Evolutionary conservation across 2,888 invertebrate genomes (phyloP).

Genomic region (Nemurella pictetii): DNA sequence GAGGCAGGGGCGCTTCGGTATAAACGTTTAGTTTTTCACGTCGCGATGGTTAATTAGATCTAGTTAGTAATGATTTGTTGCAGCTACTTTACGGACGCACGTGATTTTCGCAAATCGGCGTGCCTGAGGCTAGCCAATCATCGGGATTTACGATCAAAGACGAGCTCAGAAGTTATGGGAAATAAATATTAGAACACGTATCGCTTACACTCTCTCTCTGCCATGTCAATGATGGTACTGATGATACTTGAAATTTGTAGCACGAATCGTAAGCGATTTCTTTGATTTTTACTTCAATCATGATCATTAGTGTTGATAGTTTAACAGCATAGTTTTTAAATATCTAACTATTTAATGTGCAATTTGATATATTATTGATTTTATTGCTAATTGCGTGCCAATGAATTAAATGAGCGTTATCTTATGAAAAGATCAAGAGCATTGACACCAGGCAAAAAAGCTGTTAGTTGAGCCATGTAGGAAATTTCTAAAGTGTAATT

Average conservation of each 20-base stretch:
- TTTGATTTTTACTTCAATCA: not conserved
- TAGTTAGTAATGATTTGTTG: constrained; percentile 22
- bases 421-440: too few species aligned
- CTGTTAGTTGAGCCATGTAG: too few species aligned
- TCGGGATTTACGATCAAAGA: too few species aligned
- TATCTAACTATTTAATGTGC: too few species aligned
- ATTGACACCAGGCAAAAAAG: too few species aligned
- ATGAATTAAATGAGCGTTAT: too few species aligned
- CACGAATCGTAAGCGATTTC: not conserved
- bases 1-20: not conserved
- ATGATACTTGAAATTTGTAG: not conserved
- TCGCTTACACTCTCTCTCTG: not conserved
- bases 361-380: too few species aligned
- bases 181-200: not conserved
- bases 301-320: not conserved
- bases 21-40: not conserved
- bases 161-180: not conserved
- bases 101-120: not conserved
- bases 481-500: too few species aligned
- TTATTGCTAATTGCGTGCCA: too few species aligned
- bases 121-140: too few species aligned
- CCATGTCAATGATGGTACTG: not conserved
- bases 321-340: too few species aligned
- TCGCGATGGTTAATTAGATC: constrained; percentile 16
- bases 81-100: not conserved